phyloP scores from a whole-genome alignment of 30 jellyfish, hydroid and myxozoan genomes.

The Hydractinia symbiolongicarpus region DNA sequence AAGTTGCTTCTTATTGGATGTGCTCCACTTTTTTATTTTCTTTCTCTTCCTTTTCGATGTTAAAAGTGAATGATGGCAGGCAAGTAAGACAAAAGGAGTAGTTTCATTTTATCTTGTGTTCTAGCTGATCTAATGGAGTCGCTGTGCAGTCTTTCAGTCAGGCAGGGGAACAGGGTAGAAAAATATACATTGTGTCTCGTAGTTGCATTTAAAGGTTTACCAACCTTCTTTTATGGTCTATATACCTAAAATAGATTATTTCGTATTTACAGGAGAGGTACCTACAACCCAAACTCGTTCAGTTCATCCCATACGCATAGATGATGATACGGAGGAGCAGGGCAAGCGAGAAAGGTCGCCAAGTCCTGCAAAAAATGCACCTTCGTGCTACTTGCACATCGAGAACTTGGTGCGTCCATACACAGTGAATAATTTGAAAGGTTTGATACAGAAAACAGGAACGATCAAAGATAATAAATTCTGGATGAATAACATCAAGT shows the following conservation, averaged over 20 bases:
- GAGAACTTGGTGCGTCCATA: conserved; percentile 89
- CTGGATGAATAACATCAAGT: conserved; percentile 90
- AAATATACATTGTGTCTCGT: too few species aligned
- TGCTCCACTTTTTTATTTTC: too few species aligned
- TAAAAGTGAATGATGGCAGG: too few species aligned
- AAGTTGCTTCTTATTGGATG: too few species aligned
- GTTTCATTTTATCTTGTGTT: too few species aligned
- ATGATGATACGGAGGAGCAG: conserved; percentile 46
- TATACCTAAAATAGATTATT: background rate
- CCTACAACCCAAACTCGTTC: background rate
- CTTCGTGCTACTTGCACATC: conserved; percentile 41
- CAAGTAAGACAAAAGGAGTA: too few species aligned
- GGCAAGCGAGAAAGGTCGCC: conserved; percentile 68
- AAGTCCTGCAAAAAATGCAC: conserved; percentile 68
- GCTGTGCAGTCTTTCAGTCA: too few species aligned
- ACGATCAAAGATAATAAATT: conserved; percentile 67
- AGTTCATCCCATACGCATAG: conserved; percentile 2
- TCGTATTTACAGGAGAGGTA: conserved; percentile 6
- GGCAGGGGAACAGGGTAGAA: too few species aligned
- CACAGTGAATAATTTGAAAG: conserved; percentile 78
- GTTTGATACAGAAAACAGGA: conserved; percentile 66
- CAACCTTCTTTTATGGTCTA: too few species aligned
- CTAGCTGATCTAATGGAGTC: too few species aligned
- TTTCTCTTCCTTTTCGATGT: too few species aligned
- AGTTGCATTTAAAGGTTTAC: too few species aligned